Evolutionary conservation across 2,888 invertebrate species (phyloP).

Genomic region (Neocrepidodera transversa): DNA sequence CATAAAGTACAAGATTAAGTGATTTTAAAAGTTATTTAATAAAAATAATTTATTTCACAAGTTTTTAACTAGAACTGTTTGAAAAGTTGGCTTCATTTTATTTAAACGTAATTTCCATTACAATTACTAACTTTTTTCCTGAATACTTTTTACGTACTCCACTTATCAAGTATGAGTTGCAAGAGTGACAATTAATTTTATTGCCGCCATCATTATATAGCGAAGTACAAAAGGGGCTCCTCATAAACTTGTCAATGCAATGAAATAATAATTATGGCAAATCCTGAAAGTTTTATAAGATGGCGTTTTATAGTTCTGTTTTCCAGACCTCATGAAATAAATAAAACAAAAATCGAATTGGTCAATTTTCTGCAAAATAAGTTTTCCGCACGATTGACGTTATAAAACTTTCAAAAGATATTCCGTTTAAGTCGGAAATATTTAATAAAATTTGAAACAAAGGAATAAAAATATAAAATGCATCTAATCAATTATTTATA

Average conservation of each 20-base stretch:
- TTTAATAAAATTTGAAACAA: too few relatives aligned
- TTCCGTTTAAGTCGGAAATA: neutral
- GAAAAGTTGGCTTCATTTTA: too few relatives aligned
- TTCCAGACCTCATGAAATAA: slow-evolving; percentile 2
- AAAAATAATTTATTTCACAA: too few relatives aligned
- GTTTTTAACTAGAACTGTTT: too few relatives aligned
- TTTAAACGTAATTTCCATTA: too few relatives aligned
- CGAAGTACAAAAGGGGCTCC: neutral
- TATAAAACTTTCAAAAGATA: neutral
- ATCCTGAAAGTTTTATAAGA: slow-evolving; percentile 3
- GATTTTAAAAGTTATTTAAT: too few relatives aligned
- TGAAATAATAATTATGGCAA: slow-evolving; percentile 1
- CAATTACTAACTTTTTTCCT: too few relatives aligned
- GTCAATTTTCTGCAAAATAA: slow-evolving; percentile 4
- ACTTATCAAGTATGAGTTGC: too few relatives aligned
- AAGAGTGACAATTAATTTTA: neutral
- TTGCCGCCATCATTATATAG: neutral
- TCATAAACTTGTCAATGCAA: neutral
- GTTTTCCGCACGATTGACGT: neutral
- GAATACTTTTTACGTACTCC: too few relatives aligned
- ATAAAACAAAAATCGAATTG: slow-evolving; percentile 3
- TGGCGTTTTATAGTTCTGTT: slow-evolving; percentile 9
- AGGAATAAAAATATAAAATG: too few relatives aligned
- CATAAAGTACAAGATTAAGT: too few relatives aligned
- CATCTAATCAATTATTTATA: too few relatives aligned